These are phyloP conservation scores for Micropterix aruncella DNA, from an alignment of 2,888 invertebrate genomes.

Conservation along the genomic window DNA sequence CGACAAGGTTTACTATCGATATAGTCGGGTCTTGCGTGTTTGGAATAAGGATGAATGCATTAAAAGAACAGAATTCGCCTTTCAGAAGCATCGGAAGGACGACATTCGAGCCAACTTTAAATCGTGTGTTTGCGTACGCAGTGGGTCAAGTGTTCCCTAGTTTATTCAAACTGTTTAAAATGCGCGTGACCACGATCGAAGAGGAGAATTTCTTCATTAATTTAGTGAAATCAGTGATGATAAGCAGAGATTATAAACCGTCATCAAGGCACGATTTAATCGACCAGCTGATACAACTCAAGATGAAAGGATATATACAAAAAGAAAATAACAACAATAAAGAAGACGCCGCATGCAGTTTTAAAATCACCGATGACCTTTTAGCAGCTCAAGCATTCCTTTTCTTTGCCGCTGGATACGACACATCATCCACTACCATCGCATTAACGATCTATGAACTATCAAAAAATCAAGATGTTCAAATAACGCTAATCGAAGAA, in stretches of 20 bases:
- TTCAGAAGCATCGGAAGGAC: slow-evolving; percentile 32
- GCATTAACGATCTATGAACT: too few species aligned
- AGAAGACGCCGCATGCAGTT: too few species aligned
- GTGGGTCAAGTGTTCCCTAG: slow-evolving; percentile 29
- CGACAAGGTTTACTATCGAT: slow-evolving; percentile 31
- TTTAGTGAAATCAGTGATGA: too few species aligned
- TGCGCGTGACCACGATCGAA: slow-evolving; percentile 26
- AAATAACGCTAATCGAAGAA: slow-evolving; percentile 29
- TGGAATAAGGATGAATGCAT: slow-evolving; percentile 28
- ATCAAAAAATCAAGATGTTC: too few species aligned
- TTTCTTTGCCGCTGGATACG: slow-evolving; percentile 35
- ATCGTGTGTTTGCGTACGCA: slow-evolving; percentile 27
- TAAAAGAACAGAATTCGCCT: slow-evolving; percentile 27
- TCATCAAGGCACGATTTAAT: slow-evolving; percentile 31
- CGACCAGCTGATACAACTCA: slow-evolving; percentile 35
- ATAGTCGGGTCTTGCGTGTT: slow-evolving; percentile 37
- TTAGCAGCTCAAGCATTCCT: slow-evolving; percentile 37
- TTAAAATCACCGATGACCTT: slow-evolving; percentile 32
- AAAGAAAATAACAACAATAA: slow-evolving; percentile 20
- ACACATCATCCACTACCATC: slow-evolving; percentile 31
- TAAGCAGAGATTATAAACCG: too few species aligned
- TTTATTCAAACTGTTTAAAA: slow-evolving; percentile 29
- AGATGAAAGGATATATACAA: too few species aligned
- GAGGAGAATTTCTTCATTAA: slow-evolving; percentile 31
- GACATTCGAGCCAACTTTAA: slow-evolving; percentile 28